Conservation (phyloP, 2,888 invertebrate species). For the Hyposoter didymator region DNA sequence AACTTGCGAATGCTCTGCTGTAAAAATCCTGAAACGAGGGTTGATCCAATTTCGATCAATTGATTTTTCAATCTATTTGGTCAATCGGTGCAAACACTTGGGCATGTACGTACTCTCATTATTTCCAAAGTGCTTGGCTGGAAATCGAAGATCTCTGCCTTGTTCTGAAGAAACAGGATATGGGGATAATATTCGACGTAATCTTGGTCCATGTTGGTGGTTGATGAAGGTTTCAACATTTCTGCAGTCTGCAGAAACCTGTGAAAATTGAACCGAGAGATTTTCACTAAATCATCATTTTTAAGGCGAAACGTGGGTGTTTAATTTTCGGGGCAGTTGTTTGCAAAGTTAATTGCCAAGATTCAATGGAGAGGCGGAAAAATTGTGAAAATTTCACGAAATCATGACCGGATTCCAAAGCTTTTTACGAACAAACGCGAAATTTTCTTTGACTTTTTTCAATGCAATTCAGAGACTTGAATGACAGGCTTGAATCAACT, state of each 20-base stretch:
- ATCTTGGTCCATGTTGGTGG: slow-evolving; percentile 87
- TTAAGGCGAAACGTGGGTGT: too few species aligned
- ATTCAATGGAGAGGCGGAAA: too few species aligned
- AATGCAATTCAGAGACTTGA: too few species aligned
- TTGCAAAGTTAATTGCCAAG: too few species aligned
- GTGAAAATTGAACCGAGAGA: slow-evolving; percentile 65
- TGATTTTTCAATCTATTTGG: not conserved
- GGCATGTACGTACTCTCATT: slow-evolving; percentile 86
- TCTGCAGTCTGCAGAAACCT: slow-evolving; percentile 93
- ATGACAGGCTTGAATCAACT: not conserved
- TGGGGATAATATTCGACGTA: slow-evolving; percentile 93
- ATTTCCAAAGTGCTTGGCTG: slow-evolving; percentile 86
- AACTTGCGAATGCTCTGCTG: slow-evolving; percentile 86
- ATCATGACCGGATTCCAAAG: too few species aligned
- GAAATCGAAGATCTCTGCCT: slow-evolving; percentile 91
- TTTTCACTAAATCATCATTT: not conserved
- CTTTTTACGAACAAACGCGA: too few species aligned
- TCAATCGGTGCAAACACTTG: slow-evolving; percentile 9
- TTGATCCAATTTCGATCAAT: not conserved
- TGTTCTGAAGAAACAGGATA: slow-evolving; percentile 93
- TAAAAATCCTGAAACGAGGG: slow-evolving; percentile 83
- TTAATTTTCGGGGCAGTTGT: too few species aligned
- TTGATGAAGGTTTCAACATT: slow-evolving; percentile 93
- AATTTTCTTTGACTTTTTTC: too few species aligned
- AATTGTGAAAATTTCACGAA: too few species aligned